Evolutionary conservation across 2,113 vertebrate genomes (phyloP).

Genomic region (Neoarius graeffei): DNA sequence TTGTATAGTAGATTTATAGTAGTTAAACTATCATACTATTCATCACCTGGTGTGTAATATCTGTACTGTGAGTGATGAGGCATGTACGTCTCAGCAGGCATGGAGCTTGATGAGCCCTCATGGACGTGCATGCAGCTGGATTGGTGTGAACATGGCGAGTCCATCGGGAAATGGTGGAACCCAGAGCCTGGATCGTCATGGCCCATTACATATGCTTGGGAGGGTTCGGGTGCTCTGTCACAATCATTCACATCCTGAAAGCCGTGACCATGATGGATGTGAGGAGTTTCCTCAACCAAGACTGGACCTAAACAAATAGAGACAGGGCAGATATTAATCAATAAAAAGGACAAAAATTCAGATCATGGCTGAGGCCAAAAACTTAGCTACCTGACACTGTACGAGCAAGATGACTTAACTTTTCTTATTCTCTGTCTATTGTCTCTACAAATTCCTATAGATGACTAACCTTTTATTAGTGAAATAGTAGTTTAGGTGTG

Average conservation of each 20-base stretch:
- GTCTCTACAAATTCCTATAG: neutral
- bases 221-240: slow-evolving; percentile 68
- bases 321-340: slow-evolving; percentile 30
- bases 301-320: slow-evolving; percentile 55
- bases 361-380: too few relatives aligned
- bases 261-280: slow-evolving; percentile 56
- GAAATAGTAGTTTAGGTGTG: neutral
- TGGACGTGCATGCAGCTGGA: slow-evolving; percentile 58
- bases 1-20: too few relatives aligned
- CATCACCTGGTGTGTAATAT: slow-evolving; percentile 72
- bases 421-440: neutral
- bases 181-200: slow-evolving; percentile 63
- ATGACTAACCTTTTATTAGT: neutral
- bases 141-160: slow-evolving; percentile 64
- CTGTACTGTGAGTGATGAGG: slow-evolving; percentile 63
- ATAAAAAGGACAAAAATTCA: neutral
- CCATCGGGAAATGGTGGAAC: slow-evolving; percentile 58
- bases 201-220: slow-evolving; percentile 67
- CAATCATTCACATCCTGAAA: slow-evolving; percentile 57
- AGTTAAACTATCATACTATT: neutral
- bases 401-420: too few relatives aligned
- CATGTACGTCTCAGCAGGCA: slow-evolving; percentile 53
- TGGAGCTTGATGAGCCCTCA: slow-evolving; percentile 58
- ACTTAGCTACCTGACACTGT: neutral
- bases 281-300: slow-evolving; percentile 45